Evolutionary conservation across 2,888 invertebrate genomes (phyloP).

Genomic region (Ophion costatus): DNA sequence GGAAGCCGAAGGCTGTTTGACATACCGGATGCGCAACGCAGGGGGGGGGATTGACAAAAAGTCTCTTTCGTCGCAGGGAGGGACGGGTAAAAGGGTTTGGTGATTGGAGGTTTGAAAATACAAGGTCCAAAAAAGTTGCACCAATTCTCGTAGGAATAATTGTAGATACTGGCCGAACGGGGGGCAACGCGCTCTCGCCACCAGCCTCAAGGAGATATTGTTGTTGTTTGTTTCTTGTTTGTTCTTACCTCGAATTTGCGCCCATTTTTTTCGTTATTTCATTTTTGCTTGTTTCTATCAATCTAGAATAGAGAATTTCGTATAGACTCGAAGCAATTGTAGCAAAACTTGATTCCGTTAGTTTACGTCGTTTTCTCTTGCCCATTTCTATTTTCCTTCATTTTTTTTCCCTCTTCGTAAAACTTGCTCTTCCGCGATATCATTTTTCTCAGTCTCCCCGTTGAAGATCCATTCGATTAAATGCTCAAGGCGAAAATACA

Average conservation of each 20-base stretch:
- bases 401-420: slow-evolving; percentile 9
- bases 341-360: slow-evolving; percentile 48
- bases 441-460: not conserved
- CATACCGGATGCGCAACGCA: not conserved
- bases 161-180: slow-evolving; percentile 64
- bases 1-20: not conserved
- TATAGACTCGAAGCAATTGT: slow-evolving; percentile 57
- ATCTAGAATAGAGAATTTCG: slow-evolving; percentile 59
- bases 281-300: slow-evolving; percentile 16
- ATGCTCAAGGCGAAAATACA: not conserved
- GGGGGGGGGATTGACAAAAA: not conserved
- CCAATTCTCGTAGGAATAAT: slow-evolving; percentile 64
- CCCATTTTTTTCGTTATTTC: slow-evolving; percentile 34
- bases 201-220: slow-evolving; percentile 58
- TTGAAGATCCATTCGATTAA: not conserved
- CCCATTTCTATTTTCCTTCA: slow-evolving; percentile 22
- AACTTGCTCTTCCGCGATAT: not conserved
- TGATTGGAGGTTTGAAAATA: slow-evolving; percentile 55
- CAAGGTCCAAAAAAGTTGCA: slow-evolving; percentile 67
- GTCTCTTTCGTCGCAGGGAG: not conserved
- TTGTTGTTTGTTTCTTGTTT: slow-evolving; percentile 13
- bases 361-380: slow-evolving; percentile 43
- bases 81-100: not conserved
- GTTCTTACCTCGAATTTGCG: not conserved
- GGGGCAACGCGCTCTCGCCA: slow-evolving; percentile 35